Percentiles rank a stretch among this genome's conserved stretches.
These are phyloP conservation scores for Hyphantria cunea DNA, from an alignment of 1,140 invertebrate genomes.

Conservation along the genomic window DNA sequence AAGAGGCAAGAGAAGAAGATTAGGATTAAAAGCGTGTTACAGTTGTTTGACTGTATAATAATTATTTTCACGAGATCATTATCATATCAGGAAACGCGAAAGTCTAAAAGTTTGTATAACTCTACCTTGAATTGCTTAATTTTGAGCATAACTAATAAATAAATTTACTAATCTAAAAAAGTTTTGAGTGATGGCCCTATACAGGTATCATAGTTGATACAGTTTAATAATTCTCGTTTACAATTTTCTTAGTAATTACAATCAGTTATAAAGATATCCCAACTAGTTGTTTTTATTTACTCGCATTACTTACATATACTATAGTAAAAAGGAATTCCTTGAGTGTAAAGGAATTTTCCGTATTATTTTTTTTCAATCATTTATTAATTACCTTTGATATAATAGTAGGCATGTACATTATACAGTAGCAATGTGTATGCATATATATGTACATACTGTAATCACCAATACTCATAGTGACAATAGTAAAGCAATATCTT, in stretches of 20 bases:
- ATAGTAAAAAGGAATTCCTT: background rate
- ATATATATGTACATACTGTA: no score
- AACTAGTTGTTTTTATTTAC: conserved; percentile 1
- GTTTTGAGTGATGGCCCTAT: background rate
- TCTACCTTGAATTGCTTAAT: background rate
- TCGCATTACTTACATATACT: conserved; percentile 15
- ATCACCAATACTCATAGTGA: no score
- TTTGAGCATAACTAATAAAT: no score
- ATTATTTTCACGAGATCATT: no score
- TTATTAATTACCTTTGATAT: background rate
- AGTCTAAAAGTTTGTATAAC: no score
- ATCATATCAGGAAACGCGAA: no score
- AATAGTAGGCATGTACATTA: background rate
- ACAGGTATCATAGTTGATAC: conserved; percentile 5
- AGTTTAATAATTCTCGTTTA: conserved; percentile 21
- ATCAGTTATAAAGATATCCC: conserved; percentile 21
- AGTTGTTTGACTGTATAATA: no score
- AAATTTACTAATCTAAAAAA: background rate
- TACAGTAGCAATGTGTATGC: no score
- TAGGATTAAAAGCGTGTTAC: no score
- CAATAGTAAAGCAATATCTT: no score
- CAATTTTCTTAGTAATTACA: conserved; percentile 25
- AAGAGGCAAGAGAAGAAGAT: no score
- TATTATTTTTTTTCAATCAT: background rate
- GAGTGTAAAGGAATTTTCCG: background rate